Evolutionary conservation across 1,140 invertebrate species (phyloP), one percentile per base, ranked within the genome.

Genomic region (Drosophila varians): DNA sequence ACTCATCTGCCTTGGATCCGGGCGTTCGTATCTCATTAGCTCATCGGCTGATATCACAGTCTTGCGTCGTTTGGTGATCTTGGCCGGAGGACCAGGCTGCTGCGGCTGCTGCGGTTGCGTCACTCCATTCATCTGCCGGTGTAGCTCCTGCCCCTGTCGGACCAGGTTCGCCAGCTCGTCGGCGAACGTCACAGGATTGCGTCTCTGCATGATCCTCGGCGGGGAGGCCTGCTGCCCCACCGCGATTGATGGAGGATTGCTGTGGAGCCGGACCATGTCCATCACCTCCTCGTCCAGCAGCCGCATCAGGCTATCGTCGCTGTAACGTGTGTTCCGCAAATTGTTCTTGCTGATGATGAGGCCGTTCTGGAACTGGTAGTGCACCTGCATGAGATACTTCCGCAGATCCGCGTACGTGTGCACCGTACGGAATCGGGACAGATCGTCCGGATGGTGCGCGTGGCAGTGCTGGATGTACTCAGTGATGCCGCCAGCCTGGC

Each of bases 331-430:
- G 4, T 46, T 9, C 0, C 55, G 66, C 31, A 86, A 26, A 12
- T 82, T 80, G 47, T 51, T 80, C 45, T 87, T 87, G 31, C 54
- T 80, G 6, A 87, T 77, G 25, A 86, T 62, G 1, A 86, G 43
- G 0, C 80, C 80, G 18, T 87, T 86, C 7, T 69, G 66, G 14
- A 86, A 87, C 18, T 86, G 80, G 19, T 74, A 77, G n/a, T 65
- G 43, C 5, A 77, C 12, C 18, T 87, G 73, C n/a, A 58, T 16
- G 3, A 86, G 69, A 31, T 52, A 86, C 19, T 72, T 84, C 4
- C 53, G 58, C 4, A 87, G 23, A 3, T 76, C 43, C 0, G 1
- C 4, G 19, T 46, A 87, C 4, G 62, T 21, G 53, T 86, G 69
- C 3, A 55, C 6, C 1, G 23, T 9, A 0, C 42, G 52, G 7